Evolutionary conservation across 2,113 vertebrate species (phyloP).

Genomic region (Nothoprocta perdicaria): DNA sequence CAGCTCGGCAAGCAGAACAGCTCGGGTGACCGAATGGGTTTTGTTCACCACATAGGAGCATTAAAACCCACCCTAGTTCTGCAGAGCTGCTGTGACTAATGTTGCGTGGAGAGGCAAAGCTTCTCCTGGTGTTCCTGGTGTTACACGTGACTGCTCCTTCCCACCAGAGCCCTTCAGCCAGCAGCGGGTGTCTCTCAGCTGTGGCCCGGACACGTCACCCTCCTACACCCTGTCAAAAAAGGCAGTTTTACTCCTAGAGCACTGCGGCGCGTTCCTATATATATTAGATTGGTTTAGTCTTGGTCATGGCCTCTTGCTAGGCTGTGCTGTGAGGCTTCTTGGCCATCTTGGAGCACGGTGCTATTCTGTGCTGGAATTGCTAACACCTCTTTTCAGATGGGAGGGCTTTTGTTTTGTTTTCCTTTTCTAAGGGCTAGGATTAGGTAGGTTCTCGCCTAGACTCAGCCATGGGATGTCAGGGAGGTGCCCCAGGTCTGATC

Average conservation of each 20-base stretch:
- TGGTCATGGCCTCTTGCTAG: background rate
- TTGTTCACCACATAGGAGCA: rapidly evolving
- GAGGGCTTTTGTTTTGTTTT: background rate
- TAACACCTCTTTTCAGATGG: background rate
- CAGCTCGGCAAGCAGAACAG: background rate
- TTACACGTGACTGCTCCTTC: background rate
- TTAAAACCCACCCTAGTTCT: background rate
- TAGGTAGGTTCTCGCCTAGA: background rate
- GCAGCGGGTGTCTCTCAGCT: background rate
- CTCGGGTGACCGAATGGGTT: background rate
- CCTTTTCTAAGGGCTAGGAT: background rate
- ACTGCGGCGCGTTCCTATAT: background rate
- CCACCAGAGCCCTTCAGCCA: background rate
- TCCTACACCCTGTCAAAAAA: background rate
- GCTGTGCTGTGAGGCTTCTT: background rate
- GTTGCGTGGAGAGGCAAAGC: background rate
- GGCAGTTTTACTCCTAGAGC: background rate
- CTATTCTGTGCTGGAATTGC: background rate
- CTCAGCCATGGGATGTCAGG: background rate
- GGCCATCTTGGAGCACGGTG: background rate
- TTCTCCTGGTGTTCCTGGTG: rapidly evolving
- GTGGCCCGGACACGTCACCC: background rate
- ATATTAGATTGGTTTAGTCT: background rate
- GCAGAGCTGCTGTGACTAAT: background rate
- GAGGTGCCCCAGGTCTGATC: background rate